phyloP scores from a whole-genome alignment of 1,140 invertebrate genomes.

The Samia ricini region DNA sequence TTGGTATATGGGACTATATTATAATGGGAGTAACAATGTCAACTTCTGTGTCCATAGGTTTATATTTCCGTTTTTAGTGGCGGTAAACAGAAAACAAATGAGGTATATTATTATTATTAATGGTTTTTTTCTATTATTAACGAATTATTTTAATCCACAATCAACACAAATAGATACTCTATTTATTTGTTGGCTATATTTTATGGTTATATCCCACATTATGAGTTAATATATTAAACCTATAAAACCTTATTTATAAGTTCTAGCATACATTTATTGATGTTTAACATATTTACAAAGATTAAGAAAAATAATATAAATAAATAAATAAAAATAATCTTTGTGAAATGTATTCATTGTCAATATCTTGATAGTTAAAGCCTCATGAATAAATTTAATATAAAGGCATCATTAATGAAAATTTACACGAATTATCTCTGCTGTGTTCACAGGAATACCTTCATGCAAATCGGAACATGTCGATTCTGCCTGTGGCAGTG shows the following conservation, averaged over 20 bases:
- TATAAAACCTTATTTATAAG: background rate
- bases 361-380: no score
- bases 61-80: constrained; percentile 87
- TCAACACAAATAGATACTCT: no score
- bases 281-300: no score
- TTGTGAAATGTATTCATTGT: background rate
- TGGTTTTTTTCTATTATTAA: no score
- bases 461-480: constrained; percentile 87
- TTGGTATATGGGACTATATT: constrained; percentile 70
- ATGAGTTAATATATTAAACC: no score
- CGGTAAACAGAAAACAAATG: constrained; percentile 90
- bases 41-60: constrained; percentile 60
- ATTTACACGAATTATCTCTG: background rate
- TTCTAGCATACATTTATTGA: background rate
- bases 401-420: no score
- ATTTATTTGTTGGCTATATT: no score
- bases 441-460: constrained; percentile 85
- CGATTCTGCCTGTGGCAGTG: constrained; percentile 87
- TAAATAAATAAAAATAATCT: no score
- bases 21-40: constrained; percentile 70
- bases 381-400: no score
- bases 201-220: no score
- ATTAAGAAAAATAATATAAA: no score
- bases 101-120: constrained; percentile 76
- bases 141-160: no score